phyloP scores from a whole-genome alignment of 2,797 vertebrate species.

The Apogon talboti region DNA sequence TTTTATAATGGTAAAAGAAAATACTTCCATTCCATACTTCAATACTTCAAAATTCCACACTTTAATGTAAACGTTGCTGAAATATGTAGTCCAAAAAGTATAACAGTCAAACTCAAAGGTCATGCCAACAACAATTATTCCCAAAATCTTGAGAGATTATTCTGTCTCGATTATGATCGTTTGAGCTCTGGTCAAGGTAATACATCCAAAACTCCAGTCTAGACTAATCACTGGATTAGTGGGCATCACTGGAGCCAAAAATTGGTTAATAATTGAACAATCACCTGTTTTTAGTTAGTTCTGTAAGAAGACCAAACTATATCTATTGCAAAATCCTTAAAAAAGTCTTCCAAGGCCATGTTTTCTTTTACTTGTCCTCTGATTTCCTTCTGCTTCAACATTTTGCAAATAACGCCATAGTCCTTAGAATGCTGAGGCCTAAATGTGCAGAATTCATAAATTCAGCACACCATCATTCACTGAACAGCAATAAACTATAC shows the following conservation, averaged over 20 bases:
- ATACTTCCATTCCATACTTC: no score
- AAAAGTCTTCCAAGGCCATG: background rate
- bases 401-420: background rate
- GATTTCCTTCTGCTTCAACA: conserved; percentile 2
- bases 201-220: background rate
- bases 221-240: no score
- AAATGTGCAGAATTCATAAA: conserved; percentile 34
- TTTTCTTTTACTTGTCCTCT: background rate
- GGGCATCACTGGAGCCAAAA: background rate
- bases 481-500: conserved; percentile 33
- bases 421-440: conserved; percentile 17
- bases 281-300: background rate
- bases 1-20: no score
- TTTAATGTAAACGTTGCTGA: no score
- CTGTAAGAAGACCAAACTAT: background rate
- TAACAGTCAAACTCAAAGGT: no score
- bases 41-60: no score
- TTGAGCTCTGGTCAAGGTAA: background rate
- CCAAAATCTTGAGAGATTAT: no score
- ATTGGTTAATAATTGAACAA: no score
- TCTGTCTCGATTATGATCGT: no score
- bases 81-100: no score
- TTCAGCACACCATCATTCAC: conserved; percentile 36
- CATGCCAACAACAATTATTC: no score
- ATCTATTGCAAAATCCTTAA: background rate